These are phyloP conservation scores for Drosophila anomalata DNA, from an alignment of 2,888 invertebrate genomes.

Conservation along the genomic window DNA sequence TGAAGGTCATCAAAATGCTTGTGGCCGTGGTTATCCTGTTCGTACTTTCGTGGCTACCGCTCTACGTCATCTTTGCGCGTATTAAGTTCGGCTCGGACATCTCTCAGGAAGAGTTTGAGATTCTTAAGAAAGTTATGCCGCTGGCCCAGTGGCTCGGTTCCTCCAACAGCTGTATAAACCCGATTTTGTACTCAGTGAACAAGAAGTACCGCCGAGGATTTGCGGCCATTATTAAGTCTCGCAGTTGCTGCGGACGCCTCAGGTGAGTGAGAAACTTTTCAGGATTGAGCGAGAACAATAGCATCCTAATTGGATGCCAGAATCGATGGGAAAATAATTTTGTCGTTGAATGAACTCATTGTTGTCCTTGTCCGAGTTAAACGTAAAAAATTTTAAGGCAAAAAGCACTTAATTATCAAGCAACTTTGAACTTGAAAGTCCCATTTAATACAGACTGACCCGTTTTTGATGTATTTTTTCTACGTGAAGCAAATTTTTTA, in stretches of 20 bases:
- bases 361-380: too few relatives aligned
- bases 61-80: constrained; percentile 94
- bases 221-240: constrained; percentile 93
- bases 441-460: not conserved
- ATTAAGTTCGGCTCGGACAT: constrained; percentile 91
- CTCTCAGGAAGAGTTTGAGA: constrained; percentile 91
- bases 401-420: not conserved
- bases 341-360: not conserved
- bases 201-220: constrained; percentile 96
- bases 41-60: constrained; percentile 95
- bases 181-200: constrained; percentile 96
- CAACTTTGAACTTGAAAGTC: not conserved
- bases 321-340: not conserved
- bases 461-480: not conserved
- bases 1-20: constrained; percentile 97
- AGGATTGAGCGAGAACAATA: not conserved
- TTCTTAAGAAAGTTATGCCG: constrained; percentile 92
- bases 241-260: constrained; percentile 93
- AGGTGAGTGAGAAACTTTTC: constrained; percentile 83
- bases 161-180: constrained; percentile 97
- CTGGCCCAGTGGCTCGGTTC: constrained; percentile 96
- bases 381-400: not conserved
- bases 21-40: constrained; percentile 96
- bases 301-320: not conserved
- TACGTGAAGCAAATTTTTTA: not conserved